phyloP scores from a whole-genome alignment of 2,113 vertebrate genomes.

The Rhodinocichla rosea region DNA sequence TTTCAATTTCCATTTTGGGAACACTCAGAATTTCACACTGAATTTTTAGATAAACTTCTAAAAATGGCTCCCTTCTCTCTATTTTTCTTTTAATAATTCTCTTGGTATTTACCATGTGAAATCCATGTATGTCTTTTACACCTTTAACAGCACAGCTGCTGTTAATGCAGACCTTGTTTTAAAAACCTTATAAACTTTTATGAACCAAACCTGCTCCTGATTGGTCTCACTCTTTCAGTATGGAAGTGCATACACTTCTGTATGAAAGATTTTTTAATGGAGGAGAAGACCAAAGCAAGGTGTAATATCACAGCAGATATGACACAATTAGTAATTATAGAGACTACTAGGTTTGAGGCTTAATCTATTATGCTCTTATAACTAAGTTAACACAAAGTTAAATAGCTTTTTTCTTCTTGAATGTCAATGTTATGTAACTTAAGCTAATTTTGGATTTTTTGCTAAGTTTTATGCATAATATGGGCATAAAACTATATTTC shows the following conservation, averaged over 20 bases:
- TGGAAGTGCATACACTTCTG: neutral
- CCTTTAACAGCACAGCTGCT: neutral
- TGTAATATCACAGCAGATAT: neutral
- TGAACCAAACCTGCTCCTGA: neutral
- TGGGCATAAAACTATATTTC: neutral
- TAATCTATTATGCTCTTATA: neutral
- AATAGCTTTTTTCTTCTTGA: neutral
- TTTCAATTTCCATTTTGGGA: neutral
- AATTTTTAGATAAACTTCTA: neutral
- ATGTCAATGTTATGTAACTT: neutral
- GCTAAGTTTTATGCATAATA: neutral
- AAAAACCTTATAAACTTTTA: neutral
- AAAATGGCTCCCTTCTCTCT: neutral
- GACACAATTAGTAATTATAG: neutral
- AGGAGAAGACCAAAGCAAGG: neutral
- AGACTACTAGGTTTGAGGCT: neutral
- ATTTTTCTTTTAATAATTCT: neutral
- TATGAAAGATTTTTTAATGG: neutral
- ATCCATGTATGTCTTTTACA: neutral
- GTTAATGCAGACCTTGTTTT: neutral
- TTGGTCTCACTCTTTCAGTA: neutral
- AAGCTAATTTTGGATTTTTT: neutral
- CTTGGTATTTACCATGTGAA: neutral
- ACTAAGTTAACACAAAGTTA: neutral
- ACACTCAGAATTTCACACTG: neutral